Base-by-base conservation (phyloP, 92 coral and sea anemone species). In the Umimayanthus kanabou region DNA sequence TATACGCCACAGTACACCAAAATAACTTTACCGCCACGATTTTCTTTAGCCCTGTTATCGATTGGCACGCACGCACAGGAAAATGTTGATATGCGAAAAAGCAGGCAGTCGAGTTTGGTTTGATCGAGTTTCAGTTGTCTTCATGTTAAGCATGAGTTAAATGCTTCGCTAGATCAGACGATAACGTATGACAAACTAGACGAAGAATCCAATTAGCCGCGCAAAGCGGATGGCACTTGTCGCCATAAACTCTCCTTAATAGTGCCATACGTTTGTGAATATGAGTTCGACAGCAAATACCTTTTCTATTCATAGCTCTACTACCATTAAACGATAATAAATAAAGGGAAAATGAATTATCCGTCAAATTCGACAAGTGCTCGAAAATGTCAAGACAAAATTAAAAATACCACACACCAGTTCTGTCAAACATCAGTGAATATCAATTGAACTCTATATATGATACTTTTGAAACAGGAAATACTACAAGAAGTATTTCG, bases 111-210 rank as follows among this genome's bases (percentile, higher is more conserved):
- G 40, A 42, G 33, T 43, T 53, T 82, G 61, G 64, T 61, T 66
- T 29, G 77, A 83, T 70, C 61, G 67, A 70, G 78, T 83, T 70
- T 83, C 58, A 70, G 64, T 82, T 82, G 64, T 22, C 65, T 82
- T 83, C 87, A 33, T 70, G 65, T 83, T 83, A 70, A 83, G 33
- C 78, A 83, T 83, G 87, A 83, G 87, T 83, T 83, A 83, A 83
- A 83, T 83, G 78, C 66, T 71, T 83, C 70, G 10, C 40, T 83
- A 83, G 87, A 83, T 83, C 45, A 69, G 87, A 28, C 65, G 87
- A 83, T 83, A 83, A 72, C 65, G 18, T 70, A 2, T 83, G 87
- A 83, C 79, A 83, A 83, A 78, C 87, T 71, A 33, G 43, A 43
- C 13, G 67, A 42, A 33, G 37, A 83, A 83, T 83, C 87, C 87